Evolutionary conservation across 2,113 vertebrate genomes (phyloP), one percentile per base, ranked within the genome.

Genomic region (Pontoporia blainvillei): DNA sequence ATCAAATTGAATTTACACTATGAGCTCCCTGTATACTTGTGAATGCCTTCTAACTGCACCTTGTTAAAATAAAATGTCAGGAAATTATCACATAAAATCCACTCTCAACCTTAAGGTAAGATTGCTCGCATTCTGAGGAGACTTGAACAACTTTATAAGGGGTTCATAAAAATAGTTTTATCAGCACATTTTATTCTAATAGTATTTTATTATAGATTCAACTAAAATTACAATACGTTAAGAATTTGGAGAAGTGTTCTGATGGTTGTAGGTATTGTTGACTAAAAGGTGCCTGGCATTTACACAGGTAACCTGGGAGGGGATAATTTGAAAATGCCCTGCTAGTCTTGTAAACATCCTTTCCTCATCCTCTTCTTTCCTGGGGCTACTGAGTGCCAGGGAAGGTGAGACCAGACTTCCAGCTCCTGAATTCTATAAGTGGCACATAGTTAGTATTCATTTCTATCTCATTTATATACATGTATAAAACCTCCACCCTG

Each of bases 61-160:
- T 36, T 61, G n/a, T 83, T 96, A 57, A 84, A 75, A 76, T 93
- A 78, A 92, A 84, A 73, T 76, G 66, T 76, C 62, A 76, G 62
- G 61, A 91, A 95, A 85, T 76, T 61, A 41, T 84, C 44, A 81
- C 9, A 27, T 90, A n/a, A 86, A 92, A 94, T 52, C 23, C 39
- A 61, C 83, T 57, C 36, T 72, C 41, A 82, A 36, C 27, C 23
- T n/a, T 64, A 75, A 92, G 31, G 23, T 92, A 64, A 76, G 59
- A 79, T 75, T 71, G 10, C 64, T 95, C 87, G 31, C 34, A 57
- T 89, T 85, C 2, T 91, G 67, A 52, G 14, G 54, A 29, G 25
- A 85, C 36, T 71, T 36, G 61, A 76, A 14, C 72, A 86, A n/a
- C 36, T 83, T 94, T 78, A 61, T 75, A 79, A 91, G 8, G 36